Conservation (phyloP, 1,140 invertebrate species). For the Parapsyche elsis region DNA sequence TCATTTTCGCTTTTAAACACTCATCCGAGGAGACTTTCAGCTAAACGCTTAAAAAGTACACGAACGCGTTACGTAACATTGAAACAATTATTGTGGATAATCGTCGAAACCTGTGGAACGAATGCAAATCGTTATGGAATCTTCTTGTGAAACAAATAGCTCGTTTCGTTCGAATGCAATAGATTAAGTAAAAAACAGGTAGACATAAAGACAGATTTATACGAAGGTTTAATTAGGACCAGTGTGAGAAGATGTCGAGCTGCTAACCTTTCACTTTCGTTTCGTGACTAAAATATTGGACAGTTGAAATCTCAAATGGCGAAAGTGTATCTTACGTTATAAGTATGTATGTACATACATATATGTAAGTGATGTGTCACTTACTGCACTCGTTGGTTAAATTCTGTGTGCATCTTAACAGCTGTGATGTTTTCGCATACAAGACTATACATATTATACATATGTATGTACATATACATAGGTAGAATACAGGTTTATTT, state of each 20-base stretch:
- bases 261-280: slow-evolving; percentile 25
- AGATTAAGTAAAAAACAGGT: not conserved
- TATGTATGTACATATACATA: too few species aligned
- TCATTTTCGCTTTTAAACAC: too few species aligned
- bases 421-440: too few species aligned
- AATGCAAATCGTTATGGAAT: not conserved
- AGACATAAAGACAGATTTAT: not conserved
- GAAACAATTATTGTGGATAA: too few species aligned
- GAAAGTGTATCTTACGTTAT: not conserved
- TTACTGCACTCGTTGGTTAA: too few species aligned
- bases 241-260: not conserved
- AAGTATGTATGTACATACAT: not conserved
- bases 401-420: too few species aligned
- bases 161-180: not conserved
- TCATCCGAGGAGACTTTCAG: too few species aligned
- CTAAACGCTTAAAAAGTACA: too few species aligned
- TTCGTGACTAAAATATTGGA: slow-evolving; percentile 8
- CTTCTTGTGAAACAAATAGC: not conserved
- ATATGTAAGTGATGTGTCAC: not conserved
- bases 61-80: too few species aligned
- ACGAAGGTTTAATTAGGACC: not conserved
- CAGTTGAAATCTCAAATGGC: not conserved
- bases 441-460: too few species aligned
- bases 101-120: not conserved
- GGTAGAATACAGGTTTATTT: too few species aligned